Percentiles rank a stretch among this genome's conserved stretches.
phyloP scores from a whole-genome alignment of 2,113 vertebrate genomes.

The Ahaetulla prasina region DNA sequence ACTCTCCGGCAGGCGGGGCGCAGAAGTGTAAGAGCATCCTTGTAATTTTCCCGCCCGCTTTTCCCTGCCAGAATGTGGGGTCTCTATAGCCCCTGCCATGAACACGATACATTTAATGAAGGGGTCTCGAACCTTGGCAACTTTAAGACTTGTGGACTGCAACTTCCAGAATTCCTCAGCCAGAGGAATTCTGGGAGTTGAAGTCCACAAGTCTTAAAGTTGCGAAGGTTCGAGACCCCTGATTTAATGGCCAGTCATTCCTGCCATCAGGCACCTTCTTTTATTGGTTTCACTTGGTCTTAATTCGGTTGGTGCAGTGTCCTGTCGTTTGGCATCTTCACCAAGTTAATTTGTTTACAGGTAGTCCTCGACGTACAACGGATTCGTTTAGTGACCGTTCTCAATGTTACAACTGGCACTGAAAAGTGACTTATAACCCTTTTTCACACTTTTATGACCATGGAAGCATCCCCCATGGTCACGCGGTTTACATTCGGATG shows the following conservation, averaged over 20 bases:
- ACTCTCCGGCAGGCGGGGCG: background rate
- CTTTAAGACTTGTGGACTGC: no score
- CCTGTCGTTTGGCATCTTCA: background rate
- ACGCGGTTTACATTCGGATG: no score
- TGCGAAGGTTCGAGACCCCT: no score
- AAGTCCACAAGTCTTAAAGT: no score
- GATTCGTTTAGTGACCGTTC: background rate
- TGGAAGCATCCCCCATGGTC: no score
- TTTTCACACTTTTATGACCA: no score
- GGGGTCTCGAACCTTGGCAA: no score
- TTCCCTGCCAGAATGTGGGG: background rate
- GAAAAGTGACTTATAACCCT: background rate
- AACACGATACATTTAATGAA: background rate
- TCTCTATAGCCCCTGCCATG: background rate
- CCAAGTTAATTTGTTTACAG: background rate
- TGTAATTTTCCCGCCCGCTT: background rate
- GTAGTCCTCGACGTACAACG: background rate
- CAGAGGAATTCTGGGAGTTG: no score
- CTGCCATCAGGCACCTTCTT: background rate
- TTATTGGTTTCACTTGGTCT: background rate
- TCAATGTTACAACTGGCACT: background rate
- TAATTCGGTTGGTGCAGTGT: background rate
- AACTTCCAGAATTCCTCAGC: no score
- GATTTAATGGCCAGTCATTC: background rate
- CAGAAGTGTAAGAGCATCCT: background rate